A percentile compares a stretch with the other conserved stretches of the same genome.
Conservation (phyloP, 1,140 invertebrate genomes). For the Ditylenchus dipsaci region DNA sequence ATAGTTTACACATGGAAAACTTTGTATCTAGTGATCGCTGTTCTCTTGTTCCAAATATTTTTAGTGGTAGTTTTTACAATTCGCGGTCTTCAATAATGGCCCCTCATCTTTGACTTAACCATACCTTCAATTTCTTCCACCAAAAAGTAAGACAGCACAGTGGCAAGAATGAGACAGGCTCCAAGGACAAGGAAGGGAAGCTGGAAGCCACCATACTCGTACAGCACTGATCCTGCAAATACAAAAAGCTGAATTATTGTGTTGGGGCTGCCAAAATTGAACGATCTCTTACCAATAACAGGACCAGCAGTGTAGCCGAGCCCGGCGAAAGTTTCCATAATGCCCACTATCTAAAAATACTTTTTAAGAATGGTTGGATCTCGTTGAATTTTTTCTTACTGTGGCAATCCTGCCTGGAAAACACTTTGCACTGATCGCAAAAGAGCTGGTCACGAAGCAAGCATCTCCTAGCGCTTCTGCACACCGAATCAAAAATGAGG, state of each 20-base stretch:
- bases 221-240: conserved; percentile 28
- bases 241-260: no score
- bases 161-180: conserved; percentile 70
- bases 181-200: conserved; percentile 81
- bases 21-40: no score
- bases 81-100: no score
- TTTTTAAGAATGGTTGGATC: no score
- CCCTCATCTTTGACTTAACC: no score
- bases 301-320: conserved; percentile 66
- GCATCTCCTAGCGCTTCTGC: conserved; percentile 83
- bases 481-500: conserved; percentile 79
- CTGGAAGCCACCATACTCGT: conserved; percentile 71
- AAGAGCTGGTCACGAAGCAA: conserved; percentile 82
- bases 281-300: conserved; percentile 46
- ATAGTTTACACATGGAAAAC: no score
- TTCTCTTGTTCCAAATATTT: no score
- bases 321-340: conserved; percentile 81
- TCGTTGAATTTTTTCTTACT: conserved; percentile 61
- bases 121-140: conserved; percentile 63
- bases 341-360: conserved; percentile 64
- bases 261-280: neutral
- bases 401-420: conserved; percentile 83
- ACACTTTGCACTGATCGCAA: conserved; percentile 86
- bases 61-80: no score
- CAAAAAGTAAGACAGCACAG: conserved; percentile 71